Conservation (phyloP, 2,113 vertebrate genomes). For the Semicossyphus pulcher region DNA sequence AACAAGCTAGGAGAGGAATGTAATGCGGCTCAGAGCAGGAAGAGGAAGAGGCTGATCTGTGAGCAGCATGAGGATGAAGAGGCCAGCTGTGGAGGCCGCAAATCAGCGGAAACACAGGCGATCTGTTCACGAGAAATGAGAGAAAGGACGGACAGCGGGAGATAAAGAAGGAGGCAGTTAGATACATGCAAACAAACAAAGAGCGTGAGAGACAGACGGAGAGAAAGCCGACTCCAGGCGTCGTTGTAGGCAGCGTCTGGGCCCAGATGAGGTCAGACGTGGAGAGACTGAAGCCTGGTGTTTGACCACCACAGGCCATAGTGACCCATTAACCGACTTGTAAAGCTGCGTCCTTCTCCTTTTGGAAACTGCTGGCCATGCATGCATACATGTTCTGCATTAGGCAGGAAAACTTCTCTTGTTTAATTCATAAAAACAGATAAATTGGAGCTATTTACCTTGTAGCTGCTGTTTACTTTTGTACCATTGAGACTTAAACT, state of each 20-base stretch:
- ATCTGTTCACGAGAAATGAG: conserved; percentile 7
- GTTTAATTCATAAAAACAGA: conserved; percentile 1
- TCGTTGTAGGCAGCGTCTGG: conserved; percentile 33
- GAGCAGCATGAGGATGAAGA: conserved; percentile 40
- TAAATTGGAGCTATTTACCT: background rate
- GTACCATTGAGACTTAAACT: background rate
- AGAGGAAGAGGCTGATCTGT: conserved; percentile 28
- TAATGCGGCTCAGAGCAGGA: conserved; percentile 13
- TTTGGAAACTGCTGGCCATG: conserved; percentile 52
- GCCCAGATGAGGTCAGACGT: conserved; percentile 58
- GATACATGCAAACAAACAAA: background rate
- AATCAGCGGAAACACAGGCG: background rate
- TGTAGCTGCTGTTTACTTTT: background rate
- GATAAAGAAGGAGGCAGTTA: background rate
- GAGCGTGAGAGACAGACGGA: conserved; percentile 12
- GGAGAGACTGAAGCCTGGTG: conserved; percentile 45
- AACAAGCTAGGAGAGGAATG: conserved; percentile 21
- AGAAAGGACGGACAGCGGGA: background rate
- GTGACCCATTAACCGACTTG: conserved; percentile 64
- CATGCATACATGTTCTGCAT: conserved; percentile 7
- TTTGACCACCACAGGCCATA: conserved; percentile 56
- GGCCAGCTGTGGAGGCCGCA: conserved; percentile 24
- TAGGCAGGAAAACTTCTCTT: background rate
- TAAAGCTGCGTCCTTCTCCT: conserved; percentile 37
- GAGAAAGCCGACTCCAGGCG: conserved; percentile 40